phyloP scores from a whole-genome alignment of 2,888 invertebrate species.

The Conops quadrifasciatus region DNA sequence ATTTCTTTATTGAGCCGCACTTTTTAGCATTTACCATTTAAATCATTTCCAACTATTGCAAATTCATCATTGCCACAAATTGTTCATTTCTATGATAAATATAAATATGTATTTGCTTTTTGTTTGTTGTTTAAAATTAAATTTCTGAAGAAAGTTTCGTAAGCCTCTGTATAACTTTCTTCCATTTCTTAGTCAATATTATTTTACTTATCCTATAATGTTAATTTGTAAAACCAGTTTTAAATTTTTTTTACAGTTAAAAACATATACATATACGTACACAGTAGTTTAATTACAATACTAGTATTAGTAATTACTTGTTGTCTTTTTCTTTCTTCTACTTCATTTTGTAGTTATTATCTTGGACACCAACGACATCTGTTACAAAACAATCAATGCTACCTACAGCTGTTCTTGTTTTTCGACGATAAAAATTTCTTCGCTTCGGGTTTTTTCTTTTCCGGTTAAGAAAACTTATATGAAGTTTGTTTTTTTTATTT shows the following conservation, averaged over 20 bases:
- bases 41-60: neutral
- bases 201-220: constrained; percentile 11
- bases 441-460: no score
- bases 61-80: constrained; percentile 6
- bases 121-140: neutral
- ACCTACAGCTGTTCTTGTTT: neutral
- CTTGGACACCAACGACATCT: neutral
- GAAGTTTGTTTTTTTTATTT: neutral
- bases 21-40: no score
- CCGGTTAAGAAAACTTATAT: neutral
- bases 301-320: neutral
- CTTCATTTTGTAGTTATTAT: neutral
- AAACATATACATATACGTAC: constrained; percentile 22
- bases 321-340: constrained; percentile 1
- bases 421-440: neutral
- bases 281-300: constrained; percentile 19
- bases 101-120: neutral
- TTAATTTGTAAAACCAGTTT: constrained; percentile 13
- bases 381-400: neutral
- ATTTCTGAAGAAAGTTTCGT: neutral
- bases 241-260: constrained; percentile 16
- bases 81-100: neutral
- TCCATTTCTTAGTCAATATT: constrained; percentile 2
- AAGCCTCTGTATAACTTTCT: no score
- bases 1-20: no score